A percentile compares a stretch with the other conserved stretches of the same genome.
Conservation (phyloP, 2,797 vertebrate species). For the Fringilla coelebs region DNA sequence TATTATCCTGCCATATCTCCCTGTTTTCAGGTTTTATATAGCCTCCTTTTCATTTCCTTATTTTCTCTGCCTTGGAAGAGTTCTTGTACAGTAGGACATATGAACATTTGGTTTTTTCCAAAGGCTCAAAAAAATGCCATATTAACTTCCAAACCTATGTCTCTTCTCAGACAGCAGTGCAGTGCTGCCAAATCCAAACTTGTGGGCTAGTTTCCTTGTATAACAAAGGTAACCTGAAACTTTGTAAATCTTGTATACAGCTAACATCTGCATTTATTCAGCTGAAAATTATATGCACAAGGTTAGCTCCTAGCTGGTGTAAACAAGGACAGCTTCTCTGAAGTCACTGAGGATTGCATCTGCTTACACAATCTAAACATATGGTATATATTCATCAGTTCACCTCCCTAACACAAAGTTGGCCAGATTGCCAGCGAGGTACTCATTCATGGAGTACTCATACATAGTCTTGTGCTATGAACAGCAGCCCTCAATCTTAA, state of each 20-base stretch:
- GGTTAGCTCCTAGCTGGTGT: constrained; percentile 20
- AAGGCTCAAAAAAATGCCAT: constrained; percentile 10
- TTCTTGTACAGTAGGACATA: not conserved
- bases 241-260: constrained; percentile 5
- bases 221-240: constrained; percentile 47
- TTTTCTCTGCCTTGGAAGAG: not conserved
- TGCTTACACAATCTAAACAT: constrained; percentile 7
- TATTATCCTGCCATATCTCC: not conserved
- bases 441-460: constrained; percentile 4
- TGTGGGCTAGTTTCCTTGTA: not conserved
- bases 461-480: not conserved
- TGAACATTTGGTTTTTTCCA: not conserved
- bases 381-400: constrained; percentile 31
- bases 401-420: constrained; percentile 3
- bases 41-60: not conserved
- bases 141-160: constrained; percentile 22
- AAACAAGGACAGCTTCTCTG: constrained; percentile 32
- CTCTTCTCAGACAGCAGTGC: not conserved
- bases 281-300: constrained; percentile 34
- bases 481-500: not conserved
- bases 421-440: constrained; percentile 17
- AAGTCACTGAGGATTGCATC: constrained; percentile 7
- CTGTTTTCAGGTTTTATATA: not conserved
- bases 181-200: not conserved
- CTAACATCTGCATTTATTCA: constrained; percentile 50